A percentile compares a stretch with the other conserved stretches of the same genome.
phyloP scores from a whole-genome alignment of 2,888 invertebrate species.

The Marasmarcha lunaedactyla region DNA sequence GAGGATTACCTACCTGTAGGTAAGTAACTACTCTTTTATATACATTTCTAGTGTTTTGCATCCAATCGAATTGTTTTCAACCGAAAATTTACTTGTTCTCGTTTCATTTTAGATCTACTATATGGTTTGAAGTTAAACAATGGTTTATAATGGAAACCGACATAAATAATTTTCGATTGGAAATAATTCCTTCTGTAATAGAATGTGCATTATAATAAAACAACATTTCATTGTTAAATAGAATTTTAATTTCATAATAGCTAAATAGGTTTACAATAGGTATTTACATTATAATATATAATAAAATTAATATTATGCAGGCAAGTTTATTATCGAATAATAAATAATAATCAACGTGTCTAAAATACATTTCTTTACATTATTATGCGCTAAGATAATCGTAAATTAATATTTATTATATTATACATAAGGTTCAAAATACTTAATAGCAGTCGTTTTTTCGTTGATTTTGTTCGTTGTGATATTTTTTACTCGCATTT shows the following conservation, averaged over 20 bases:
- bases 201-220: conserved; percentile 20
- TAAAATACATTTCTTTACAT: conserved; percentile 31
- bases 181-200: too few species aligned
- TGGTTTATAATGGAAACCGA: too few species aligned
- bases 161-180: too few species aligned
- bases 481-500: conserved; percentile 77
- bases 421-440: conserved; percentile 66
- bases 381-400: conserved; percentile 23
- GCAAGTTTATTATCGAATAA: conserved; percentile 62
- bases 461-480: conserved; percentile 71
- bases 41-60: too few species aligned
- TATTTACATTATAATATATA: conserved; percentile 48
- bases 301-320: conserved; percentile 56
- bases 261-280: conserved; percentile 16
- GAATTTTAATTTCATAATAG: conserved; percentile 19
- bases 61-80: too few species aligned
- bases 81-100: too few species aligned
- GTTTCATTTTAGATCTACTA: too few species aligned
- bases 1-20: too few species aligned
- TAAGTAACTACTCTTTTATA: too few species aligned
- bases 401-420: conserved; percentile 20
- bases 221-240: conserved; percentile 35
- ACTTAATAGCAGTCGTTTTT: conserved; percentile 68
- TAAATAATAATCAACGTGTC: conserved; percentile 63
- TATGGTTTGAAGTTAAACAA: too few species aligned